Percentiles rank a stretch among this genome's conserved stretches.
Conservation (phyloP, 2,113 vertebrate genomes). For the Carlito syrichta region DNA sequence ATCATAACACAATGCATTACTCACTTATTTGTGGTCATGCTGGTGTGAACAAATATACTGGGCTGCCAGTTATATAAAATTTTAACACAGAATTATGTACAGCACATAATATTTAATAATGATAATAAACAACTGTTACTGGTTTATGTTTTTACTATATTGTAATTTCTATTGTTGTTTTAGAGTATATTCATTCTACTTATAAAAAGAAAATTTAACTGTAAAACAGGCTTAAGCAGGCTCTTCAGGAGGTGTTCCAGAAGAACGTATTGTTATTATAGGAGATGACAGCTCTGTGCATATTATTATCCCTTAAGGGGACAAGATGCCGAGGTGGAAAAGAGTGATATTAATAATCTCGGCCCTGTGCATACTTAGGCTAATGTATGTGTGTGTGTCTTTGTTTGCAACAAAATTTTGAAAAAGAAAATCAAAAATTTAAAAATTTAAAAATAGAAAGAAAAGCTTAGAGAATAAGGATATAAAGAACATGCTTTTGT, state of each 20-base stretch:
- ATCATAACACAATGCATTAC: background rate
- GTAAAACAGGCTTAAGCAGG: background rate
- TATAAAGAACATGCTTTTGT: background rate
- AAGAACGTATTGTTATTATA: background rate
- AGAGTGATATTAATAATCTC: background rate
- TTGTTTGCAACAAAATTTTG: background rate
- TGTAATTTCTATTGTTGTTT: background rate
- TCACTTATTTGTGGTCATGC: background rate
- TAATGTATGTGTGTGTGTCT: background rate
- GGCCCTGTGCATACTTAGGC: background rate
- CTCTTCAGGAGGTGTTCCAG: background rate
- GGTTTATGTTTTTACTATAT: background rate
- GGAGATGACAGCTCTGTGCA: too few species aligned
- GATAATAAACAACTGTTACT: background rate
- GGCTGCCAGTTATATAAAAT: background rate
- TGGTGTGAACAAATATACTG: background rate
- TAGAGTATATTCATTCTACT: background rate
- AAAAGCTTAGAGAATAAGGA: background rate
- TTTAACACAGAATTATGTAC: background rate
- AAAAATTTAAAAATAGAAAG: background rate
- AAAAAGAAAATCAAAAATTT: background rate
- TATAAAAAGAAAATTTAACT: background rate
- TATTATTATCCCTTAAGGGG: background rate
- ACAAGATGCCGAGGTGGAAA: background rate
- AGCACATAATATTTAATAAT: background rate